Percentiles rank a stretch among this genome's conserved stretches.
Conservation (phyloP, 2,888 invertebrate genomes). For the Crematogaster levior region DNA sequence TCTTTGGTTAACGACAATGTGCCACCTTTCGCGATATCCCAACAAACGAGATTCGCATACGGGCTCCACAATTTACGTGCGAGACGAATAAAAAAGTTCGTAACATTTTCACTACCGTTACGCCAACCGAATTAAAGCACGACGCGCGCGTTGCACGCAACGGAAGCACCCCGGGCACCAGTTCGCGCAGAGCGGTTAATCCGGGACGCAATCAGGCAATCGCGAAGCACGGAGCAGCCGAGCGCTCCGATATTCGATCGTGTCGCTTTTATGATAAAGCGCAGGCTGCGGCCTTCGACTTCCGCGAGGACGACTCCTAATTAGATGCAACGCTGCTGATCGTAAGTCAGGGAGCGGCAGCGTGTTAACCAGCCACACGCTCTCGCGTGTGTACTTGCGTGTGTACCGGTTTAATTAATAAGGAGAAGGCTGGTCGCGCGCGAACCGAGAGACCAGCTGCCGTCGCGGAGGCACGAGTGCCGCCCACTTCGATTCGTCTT, state of each 20-base stretch:
- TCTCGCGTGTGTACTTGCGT: constrained; percentile 5
- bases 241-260: background rate
- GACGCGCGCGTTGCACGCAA: constrained; percentile 1
- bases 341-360: constrained; percentile 27
- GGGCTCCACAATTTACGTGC: constrained; percentile 18
- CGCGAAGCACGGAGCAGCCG: background rate
- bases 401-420: constrained; percentile 58
- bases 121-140: constrained; percentile 45
- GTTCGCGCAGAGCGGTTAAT: constrained; percentile 5
- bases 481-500: constrained; percentile 47
- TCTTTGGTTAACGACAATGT: background rate
- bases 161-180: constrained; percentile 5
- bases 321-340: constrained; percentile 32
- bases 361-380: constrained; percentile 8
- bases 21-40: background rate
- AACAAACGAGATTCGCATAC: constrained; percentile 2
- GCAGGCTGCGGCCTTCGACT: constrained; percentile 11
- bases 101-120: constrained; percentile 41
- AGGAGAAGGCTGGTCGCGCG: constrained; percentile 53
- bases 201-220: background rate
- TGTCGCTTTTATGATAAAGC: constrained; percentile 11
- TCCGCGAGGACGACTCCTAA: constrained; percentile 39
- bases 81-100: constrained; percentile 33
- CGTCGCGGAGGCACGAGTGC: constrained; percentile 32
- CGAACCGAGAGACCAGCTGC: constrained; percentile 44